A percentile compares a stretch with the other conserved stretches of the same genome.
These are phyloP conservation scores for Nemotelus pantherinus DNA, from an alignment of 2,888 invertebrate species.

Conservation along the genomic window DNA sequence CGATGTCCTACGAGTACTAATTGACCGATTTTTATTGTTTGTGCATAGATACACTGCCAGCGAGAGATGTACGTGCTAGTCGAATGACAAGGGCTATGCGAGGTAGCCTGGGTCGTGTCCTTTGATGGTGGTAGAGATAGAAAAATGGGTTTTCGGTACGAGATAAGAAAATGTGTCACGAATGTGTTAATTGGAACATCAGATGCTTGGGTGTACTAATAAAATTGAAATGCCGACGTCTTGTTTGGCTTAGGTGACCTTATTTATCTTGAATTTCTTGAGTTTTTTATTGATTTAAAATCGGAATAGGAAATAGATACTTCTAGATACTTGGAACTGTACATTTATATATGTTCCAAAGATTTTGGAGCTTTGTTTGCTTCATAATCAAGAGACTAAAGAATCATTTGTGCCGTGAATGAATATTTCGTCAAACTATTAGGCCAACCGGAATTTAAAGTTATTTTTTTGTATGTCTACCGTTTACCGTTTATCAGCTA, in stretches of 20 bases:
- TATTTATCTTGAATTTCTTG: background rate
- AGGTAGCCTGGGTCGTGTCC: background rate
- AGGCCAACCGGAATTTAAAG: too few relatives aligned
- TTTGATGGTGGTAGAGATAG: slow-evolving; percentile 3
- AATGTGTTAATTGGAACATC: slow-evolving; percentile 39
- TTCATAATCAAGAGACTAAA: too few relatives aligned
- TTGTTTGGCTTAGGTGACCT: slow-evolving; percentile 13
- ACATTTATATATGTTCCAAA: too few relatives aligned
- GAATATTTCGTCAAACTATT: too few relatives aligned
- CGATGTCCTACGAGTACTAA: slow-evolving; percentile 34
- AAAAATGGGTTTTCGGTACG: background rate
- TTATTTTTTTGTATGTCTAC: too few relatives aligned
- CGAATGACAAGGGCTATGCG: too few relatives aligned
- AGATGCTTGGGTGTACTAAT: slow-evolving; percentile 22
- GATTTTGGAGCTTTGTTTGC: too few relatives aligned
- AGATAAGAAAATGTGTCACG: slow-evolving; percentile 41
- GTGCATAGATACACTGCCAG: background rate
- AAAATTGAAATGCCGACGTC: slow-evolving; percentile 9
- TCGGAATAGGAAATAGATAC: too few relatives aligned
- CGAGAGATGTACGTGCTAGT: too few relatives aligned
- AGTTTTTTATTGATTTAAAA: background rate
- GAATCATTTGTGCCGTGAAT: too few relatives aligned
- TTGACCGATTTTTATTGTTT: slow-evolving; percentile 29
- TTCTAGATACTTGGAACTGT: too few relatives aligned
- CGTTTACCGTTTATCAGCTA: too few relatives aligned